Conservation (phyloP, 2,888 invertebrate genomes). For the Aspidiotus rigidus region DNA sequence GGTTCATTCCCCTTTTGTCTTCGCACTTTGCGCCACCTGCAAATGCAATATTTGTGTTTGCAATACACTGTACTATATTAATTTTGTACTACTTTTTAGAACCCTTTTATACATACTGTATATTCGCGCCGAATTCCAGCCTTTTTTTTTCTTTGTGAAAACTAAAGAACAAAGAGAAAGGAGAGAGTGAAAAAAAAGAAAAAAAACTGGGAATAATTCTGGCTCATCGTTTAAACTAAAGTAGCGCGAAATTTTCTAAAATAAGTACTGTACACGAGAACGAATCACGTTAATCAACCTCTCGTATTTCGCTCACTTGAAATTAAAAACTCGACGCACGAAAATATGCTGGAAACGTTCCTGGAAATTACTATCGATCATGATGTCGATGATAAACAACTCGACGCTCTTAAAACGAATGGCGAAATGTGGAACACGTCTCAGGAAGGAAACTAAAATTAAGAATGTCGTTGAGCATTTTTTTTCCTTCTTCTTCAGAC, state of each 20-base stretch:
- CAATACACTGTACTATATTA: no score
- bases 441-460: constrained; percentile 1
- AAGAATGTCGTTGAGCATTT: constrained; percentile 2
- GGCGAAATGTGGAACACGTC: constrained; percentile 4
- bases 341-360: constrained; percentile 4
- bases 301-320: neutral
- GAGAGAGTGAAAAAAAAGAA: neutral
- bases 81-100: no score
- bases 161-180: neutral
- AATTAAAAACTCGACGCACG: constrained; percentile 3
- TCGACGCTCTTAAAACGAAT: neutral
- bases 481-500: neutral
- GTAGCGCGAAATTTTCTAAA: neutral
- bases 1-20: no score
- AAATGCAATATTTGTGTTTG: no score
- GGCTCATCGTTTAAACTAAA: neutral
- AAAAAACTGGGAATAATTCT: neutral
- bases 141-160: neutral
- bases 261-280: no score
- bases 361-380: neutral
- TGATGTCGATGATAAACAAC: neutral
- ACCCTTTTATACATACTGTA: no score
- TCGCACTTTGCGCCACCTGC: no score
- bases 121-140: no score
- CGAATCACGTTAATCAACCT: neutral